Conservation (phyloP, 64 coral and sea anemone genomes). For the Acropora tenuis region DNA sequence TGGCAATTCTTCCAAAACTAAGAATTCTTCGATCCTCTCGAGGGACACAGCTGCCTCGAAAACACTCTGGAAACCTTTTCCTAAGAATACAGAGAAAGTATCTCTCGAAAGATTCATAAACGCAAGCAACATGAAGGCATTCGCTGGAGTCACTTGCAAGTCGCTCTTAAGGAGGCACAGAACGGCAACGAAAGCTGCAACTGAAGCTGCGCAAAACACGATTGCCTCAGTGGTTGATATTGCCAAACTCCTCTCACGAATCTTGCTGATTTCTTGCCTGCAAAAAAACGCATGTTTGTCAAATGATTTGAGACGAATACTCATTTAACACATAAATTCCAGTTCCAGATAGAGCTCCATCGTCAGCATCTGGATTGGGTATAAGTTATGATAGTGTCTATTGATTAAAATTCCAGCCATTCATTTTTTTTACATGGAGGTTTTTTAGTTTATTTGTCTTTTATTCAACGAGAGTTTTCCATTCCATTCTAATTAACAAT, state of each 20-base stretch:
- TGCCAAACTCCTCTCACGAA: neutral
- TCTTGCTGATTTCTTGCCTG: neutral
- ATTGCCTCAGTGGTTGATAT: neutral
- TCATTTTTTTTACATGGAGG: too few relatives aligned
- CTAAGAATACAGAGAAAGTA: neutral
- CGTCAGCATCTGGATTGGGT: too few relatives aligned
- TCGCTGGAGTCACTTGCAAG: neutral
- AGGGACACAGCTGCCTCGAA: neutral
- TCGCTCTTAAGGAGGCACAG: neutral
- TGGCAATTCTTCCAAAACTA: neutral
- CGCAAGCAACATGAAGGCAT: neutral
- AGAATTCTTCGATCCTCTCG: constrained; percentile 2
- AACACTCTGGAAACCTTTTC: neutral
- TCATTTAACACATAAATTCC: too few relatives aligned
- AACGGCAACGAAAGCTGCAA: neutral
- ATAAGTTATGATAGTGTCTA: too few relatives aligned
- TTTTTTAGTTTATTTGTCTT: too few relatives aligned
- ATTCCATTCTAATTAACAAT: too few relatives aligned
- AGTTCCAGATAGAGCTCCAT: too few relatives aligned
- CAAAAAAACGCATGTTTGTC: neutral
- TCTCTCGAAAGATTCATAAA: neutral
- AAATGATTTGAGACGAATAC: neutral
- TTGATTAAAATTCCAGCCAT: too few relatives aligned
- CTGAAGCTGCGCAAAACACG: neutral
- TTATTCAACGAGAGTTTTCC: too few relatives aligned